A percentile compares a stretch with the other conserved stretches of the same genome.
Evolutionary conservation across 2,113 vertebrate genomes (phyloP).

Genomic region (Malurus melanocephalus): DNA sequence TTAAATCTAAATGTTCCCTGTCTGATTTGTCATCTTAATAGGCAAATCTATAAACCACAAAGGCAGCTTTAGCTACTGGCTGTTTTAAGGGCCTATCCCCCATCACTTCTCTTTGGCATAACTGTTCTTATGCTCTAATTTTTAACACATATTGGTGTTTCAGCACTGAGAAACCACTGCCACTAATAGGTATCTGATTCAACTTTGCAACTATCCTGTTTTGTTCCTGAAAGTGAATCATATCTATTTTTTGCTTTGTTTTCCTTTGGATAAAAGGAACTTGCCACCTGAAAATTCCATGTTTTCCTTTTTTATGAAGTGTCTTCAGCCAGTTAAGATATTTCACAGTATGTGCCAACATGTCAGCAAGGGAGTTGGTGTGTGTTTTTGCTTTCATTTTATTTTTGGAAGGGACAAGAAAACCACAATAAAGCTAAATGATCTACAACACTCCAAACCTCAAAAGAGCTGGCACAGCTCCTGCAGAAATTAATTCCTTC

Average conservation of each 20-base stretch:
- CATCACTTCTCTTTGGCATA: not conserved
- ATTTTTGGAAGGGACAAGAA: not conserved
- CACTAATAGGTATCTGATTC: not conserved
- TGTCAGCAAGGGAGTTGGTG: not conserved
- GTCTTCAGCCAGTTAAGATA: not conserved
- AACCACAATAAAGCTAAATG: not conserved
- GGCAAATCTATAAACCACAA: constrained; percentile 68
- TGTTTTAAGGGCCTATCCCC: not conserved
- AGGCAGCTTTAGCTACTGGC: constrained; percentile 62
- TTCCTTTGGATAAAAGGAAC: not conserved
- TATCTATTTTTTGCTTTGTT: not conserved
- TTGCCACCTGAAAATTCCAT: not conserved
- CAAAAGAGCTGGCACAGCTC: not conserved
- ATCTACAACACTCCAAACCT: not conserved
- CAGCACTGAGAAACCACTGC: not conserved
- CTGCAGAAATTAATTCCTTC: not conserved
- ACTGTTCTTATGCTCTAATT: not conserved
- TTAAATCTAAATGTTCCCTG: constrained; percentile 70
- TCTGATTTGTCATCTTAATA: constrained; percentile 73
- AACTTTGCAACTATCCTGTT: not conserved
- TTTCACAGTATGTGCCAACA: not conserved
- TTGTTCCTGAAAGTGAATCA: not conserved
- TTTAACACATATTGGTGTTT: not conserved
- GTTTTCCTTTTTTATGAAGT: not conserved
- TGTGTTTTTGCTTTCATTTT: constrained; percentile 7